Base-by-base conservation (phyloP, 2,797 vertebrate genomes). In the Brachyrhaphis roseni region DNA sequence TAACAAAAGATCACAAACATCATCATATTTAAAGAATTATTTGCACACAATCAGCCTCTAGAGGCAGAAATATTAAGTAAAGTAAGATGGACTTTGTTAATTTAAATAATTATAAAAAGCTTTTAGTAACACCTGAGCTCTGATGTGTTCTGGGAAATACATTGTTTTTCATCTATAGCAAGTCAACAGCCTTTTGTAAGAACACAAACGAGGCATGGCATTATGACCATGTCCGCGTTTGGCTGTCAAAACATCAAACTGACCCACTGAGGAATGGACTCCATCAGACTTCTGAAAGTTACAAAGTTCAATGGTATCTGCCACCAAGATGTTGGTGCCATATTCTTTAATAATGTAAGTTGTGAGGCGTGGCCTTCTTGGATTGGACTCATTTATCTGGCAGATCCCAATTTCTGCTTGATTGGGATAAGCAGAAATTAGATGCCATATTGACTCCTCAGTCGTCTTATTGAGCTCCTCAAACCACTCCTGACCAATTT, bases 81-180 rank as follows among this genome's bases (percentile, higher is more conserved):
- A 76, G 34, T 28, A 6, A 77, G 43, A 83, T 81, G 11, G 0
- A 79, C 82, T 78, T 82, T 83, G 85, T 82, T 82, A 72, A 79
- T 45, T 83, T 70, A 11, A 80, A 81, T 83, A 71, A 51, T 51
- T 76, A 45, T 23, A 31, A 75, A 77, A 76, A 77, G 77, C 0
- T 18, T 85, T 82, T 75, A 75, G 73, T 72, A 79, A 83, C 75
- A 87, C 66, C 71, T 46, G 43, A 86, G 86, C 71, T 78, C 71
- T 64, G 64, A 79, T 75, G 20, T 80, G 81, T 87, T 88, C 86
- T 82, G 77, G 78, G 78, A 93, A 89, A 87, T 55, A 78, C 45
- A 84, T 72, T 28, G 71, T 66, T 81, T 87, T 87, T 80, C 76
- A 85, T 88, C 71, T 16, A 16, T 62, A 16, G 31, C 12, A 62